phyloP scores from a whole-genome alignment of 1,140 invertebrate genomes.

The Choristoneura fumiferana region DNA sequence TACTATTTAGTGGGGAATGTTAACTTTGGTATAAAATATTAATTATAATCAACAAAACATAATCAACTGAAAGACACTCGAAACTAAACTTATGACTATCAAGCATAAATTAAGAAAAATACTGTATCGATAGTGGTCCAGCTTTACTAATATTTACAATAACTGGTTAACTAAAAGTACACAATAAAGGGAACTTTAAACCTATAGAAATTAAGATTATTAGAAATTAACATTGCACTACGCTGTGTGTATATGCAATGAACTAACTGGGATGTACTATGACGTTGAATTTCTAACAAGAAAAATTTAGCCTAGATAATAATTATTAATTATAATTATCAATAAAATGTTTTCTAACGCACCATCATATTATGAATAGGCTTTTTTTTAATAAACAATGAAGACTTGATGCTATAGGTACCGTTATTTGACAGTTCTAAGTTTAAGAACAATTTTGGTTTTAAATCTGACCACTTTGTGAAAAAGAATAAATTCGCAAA shows the following conservation, averaged over 20 bases:
- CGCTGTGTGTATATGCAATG: slow-evolving; percentile 32
- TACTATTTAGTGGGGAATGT: slow-evolving; percentile 76
- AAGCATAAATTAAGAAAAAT: slow-evolving; percentile 76
- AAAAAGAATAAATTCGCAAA: too few species aligned
- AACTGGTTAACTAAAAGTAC: slow-evolving; percentile 53
- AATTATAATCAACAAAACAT: slow-evolving; percentile 76
- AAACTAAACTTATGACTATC: slow-evolving; percentile 60
- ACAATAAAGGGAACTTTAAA: slow-evolving; percentile 26
- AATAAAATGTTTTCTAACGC: slow-evolving; percentile 47
- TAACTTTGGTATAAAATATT: slow-evolving; percentile 78
- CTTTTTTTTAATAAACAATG: slow-evolving; percentile 50
- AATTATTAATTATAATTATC: neutral
- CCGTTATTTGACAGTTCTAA: slow-evolving; percentile 39
- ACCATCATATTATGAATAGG: slow-evolving; percentile 53
- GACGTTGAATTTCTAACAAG: slow-evolving; percentile 47
- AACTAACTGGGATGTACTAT: slow-evolving; percentile 40
- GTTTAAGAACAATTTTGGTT: slow-evolving; percentile 14
- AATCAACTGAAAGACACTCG: slow-evolving; percentile 68
- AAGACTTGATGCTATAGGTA: slow-evolving; percentile 63
- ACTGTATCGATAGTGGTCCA: slow-evolving; percentile 65
- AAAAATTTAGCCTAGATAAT: slow-evolving; percentile 26
- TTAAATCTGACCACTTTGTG: too few species aligned
- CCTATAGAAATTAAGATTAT: slow-evolving; percentile 24
- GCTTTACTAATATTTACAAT: slow-evolving; percentile 67
- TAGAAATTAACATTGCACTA: slow-evolving; percentile 46